Evolutionary conservation across 1,140 invertebrate species (phyloP), one percentile per base, ranked within the genome.

Genomic region (Caenorhabditis brenneri): DNA sequence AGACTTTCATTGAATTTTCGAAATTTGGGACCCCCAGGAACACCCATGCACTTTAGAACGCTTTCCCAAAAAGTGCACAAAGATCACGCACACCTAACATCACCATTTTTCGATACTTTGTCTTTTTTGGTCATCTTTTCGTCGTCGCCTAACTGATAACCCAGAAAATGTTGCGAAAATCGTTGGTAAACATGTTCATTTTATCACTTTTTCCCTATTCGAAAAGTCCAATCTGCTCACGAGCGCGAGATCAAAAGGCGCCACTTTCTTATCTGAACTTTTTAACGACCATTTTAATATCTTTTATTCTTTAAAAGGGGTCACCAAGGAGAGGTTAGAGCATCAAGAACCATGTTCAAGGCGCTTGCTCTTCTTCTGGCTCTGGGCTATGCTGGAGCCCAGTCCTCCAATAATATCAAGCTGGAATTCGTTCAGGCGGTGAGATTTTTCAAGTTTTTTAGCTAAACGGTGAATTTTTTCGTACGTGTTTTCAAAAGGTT

Each of bases 41-140:
- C 39, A 5, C 5, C 39, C 39, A 12, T 42, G 39, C 39, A 42
- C 39, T 42, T 42, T 42, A 5, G 5, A 6, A 5, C 39, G 12
- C 39, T 12, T 42, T 42, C 12, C 39, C 12, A 6, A 42, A 42
- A 42, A 42, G 39, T 42, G 53, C 10, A 22, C 53, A 55, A 15
- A 55, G n/a, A 55, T n/a, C 19, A 29, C 27, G 3, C 0, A 27
- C 10, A 19, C 1, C 9, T 27, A 10, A 7, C 12, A n/a, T 55
- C 53, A 55, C 27, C 53, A 55, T 29, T 55, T 55, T 55, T 55
- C 53, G 53, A 55, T 55, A 55, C 53, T 55, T 55, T 55, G 22
- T 29, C 53, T 29, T 55, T 55, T n/a, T n/a, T n/a, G n/a, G n/a
- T n/a, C 24, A 7, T 1, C 27, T 27, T 27, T 10, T 7, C 53